phyloP scores from a whole-genome alignment of 2,888 invertebrate species.

The Cryptus armator region DNA sequence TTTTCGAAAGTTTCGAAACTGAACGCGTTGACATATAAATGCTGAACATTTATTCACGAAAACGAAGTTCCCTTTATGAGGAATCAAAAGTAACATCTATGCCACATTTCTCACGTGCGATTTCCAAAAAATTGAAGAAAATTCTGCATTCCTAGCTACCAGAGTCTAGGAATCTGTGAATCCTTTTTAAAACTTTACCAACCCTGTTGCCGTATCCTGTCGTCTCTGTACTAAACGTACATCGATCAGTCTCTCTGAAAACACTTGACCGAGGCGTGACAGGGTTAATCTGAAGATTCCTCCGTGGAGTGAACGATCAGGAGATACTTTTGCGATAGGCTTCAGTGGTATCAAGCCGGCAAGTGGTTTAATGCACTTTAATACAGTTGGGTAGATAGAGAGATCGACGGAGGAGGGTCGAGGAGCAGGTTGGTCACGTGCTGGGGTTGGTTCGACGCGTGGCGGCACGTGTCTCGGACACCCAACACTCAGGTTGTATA shows the following conservation, averaged over 20 bases:
- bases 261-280: constrained; percentile 47
- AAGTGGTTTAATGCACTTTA: constrained; percentile 49
- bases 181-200: not conserved
- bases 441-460: constrained; percentile 74
- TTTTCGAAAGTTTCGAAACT: too few species aligned
- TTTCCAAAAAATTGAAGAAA: not conserved
- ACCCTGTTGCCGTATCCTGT: not conserved
- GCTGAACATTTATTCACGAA: too few species aligned
- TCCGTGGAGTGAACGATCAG: constrained; percentile 45
- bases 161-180: not conserved
- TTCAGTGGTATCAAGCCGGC: constrained; percentile 3
- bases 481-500: constrained; percentile 64
- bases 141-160: not conserved
- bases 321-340: constrained; percentile 29
- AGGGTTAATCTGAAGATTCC: constrained; percentile 59
- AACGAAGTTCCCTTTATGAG: too few species aligned
- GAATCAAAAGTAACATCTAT: too few species aligned
- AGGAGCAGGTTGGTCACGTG: constrained; percentile 80
- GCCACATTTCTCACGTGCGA: not conserved
- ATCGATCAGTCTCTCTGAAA: constrained; percentile 32
- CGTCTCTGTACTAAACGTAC: not conserved
- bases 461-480: constrained; percentile 80
- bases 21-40: too few species aligned
- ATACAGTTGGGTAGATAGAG: constrained; percentile 44
- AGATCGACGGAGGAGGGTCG: constrained; percentile 29